These are phyloP conservation scores for Nysson spinosus DNA, from an alignment of 2,888 invertebrate species.

Conservation along the genomic window DNA sequence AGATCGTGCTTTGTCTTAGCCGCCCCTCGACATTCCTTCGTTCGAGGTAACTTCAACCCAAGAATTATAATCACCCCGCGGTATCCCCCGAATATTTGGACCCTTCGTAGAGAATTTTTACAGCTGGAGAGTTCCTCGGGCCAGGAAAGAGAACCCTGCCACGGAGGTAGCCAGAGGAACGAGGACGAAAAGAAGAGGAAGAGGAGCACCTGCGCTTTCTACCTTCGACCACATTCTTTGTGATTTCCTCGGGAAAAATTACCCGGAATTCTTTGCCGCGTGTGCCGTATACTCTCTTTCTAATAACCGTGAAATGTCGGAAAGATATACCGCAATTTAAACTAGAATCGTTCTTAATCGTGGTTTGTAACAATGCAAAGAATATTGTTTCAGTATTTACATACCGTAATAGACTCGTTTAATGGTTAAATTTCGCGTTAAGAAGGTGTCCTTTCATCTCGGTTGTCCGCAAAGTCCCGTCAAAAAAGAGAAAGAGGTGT, in stretches of 20 bases:
- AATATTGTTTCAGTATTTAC: no score
- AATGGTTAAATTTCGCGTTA: no score
- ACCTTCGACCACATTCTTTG: slow-evolving; percentile 43
- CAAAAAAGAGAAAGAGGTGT: slow-evolving; percentile 11
- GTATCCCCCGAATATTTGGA: slow-evolving; percentile 65
- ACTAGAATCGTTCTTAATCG: no score
- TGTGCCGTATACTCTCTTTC: slow-evolving; percentile 11
- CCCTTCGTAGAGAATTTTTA: slow-evolving; percentile 58
- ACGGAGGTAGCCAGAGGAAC: not conserved
- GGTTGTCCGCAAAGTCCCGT: not conserved
- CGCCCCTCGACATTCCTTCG: slow-evolving; percentile 66
- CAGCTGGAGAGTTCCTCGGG: slow-evolving; percentile 17
- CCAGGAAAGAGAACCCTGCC: slow-evolving; percentile 3
- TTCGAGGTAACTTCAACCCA: slow-evolving; percentile 60
- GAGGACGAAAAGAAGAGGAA: slow-evolving; percentile 4
- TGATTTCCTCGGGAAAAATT: slow-evolving; percentile 45
- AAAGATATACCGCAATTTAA: not conserved
- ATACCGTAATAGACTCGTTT: no score
- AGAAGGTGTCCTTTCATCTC: not conserved
- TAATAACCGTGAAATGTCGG: slow-evolving; percentile 30
- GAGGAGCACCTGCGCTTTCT: slow-evolving; percentile 42
- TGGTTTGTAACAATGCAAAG: no score
- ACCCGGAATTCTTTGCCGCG: slow-evolving; percentile 27
- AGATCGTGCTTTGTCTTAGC: slow-evolving; percentile 66
- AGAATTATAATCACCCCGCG: slow-evolving; percentile 67